Evolutionary conservation across 2,113 vertebrate genomes (phyloP).

Genomic region (Hippotragus niger): DNA sequence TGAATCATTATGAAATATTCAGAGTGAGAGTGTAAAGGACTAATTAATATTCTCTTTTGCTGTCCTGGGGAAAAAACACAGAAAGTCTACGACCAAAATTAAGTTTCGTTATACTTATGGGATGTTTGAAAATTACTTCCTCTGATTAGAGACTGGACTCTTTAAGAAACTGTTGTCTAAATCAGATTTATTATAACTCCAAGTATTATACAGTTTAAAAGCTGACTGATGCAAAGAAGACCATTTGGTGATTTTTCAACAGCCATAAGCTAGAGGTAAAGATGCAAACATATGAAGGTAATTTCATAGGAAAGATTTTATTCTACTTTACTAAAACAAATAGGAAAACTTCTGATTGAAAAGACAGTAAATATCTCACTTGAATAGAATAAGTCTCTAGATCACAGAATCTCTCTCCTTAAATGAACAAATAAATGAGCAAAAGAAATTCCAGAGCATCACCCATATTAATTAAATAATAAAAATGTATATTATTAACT

Average conservation of each 20-base stretch:
- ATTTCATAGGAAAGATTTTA: background rate
- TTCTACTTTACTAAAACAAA: background rate
- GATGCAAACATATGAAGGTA: background rate
- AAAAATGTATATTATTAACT: background rate
- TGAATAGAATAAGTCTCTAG: background rate
- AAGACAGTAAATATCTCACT: background rate
- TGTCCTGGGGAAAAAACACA: background rate
- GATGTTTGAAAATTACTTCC: background rate
- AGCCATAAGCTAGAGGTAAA: background rate
- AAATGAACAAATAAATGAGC: background rate
- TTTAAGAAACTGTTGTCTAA: background rate
- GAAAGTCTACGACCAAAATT: background rate
- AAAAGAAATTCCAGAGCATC: background rate
- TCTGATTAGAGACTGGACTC: background rate
- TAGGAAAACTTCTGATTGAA: background rate
- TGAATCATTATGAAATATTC: background rate
- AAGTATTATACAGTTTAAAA: background rate
- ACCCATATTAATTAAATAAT: background rate
- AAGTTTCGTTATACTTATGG: background rate
- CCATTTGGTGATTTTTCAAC: background rate
- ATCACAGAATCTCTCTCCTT: background rate
- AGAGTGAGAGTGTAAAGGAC: background rate
- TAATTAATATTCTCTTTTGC: background rate
- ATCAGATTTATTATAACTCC: background rate
- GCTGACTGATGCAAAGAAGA: background rate